Evolutionary conservation across 2,888 invertebrate species (phyloP), one percentile per base, ranked within the genome.

Genomic region (Pristionchus exspectatus): DNA sequence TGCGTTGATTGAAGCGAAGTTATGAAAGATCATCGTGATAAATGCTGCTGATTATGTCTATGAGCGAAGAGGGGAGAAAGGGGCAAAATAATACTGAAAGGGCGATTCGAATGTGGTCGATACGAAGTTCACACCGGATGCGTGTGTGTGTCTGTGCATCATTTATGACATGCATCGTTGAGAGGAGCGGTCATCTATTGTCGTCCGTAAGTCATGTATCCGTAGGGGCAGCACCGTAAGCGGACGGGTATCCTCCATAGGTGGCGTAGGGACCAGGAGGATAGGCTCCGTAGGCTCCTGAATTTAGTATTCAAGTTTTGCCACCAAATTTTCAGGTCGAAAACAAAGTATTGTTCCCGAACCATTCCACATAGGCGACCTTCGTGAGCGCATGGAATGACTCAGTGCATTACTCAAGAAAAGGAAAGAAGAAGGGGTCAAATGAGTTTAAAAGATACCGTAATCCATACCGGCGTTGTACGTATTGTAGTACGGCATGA

Each of bases 181-280:
- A n/a, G n/a, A n/a, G 50, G 44, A n/a, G 44, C 59, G 59, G 83
- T 54, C 16, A 54, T 56, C 85, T 83, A 89, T 91, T 91, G 92
- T 77, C 93, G 92, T 90, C 93, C 93, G 90, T 93, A 93, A 16
- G 93, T 93, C 92, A 93, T 92, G 90, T 93, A 93, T 63, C 93
- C 93, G 88, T 93, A 93, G 83, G 50, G 44, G 44, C 44, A 44
- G 38, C 24, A 18, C 77, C 77, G 74, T 90, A 90, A 33, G 90
- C 90, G 2, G 69, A 83, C 0, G 69, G 74, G 30, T 74, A 69
- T 1, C 27, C 84, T 27, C 66, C 84, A 63, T 87, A 89, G 10
- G 54, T 54, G n/a, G 89, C 91, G 24, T 89, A 89, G 59, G 59
- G 89, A 14, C 38, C 89, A 7, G 89, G 89, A 18, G 90, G 90